Evolutionary conservation across 2,888 invertebrate species (phyloP).

Genomic region (Liodrosophila aerea): DNA sequence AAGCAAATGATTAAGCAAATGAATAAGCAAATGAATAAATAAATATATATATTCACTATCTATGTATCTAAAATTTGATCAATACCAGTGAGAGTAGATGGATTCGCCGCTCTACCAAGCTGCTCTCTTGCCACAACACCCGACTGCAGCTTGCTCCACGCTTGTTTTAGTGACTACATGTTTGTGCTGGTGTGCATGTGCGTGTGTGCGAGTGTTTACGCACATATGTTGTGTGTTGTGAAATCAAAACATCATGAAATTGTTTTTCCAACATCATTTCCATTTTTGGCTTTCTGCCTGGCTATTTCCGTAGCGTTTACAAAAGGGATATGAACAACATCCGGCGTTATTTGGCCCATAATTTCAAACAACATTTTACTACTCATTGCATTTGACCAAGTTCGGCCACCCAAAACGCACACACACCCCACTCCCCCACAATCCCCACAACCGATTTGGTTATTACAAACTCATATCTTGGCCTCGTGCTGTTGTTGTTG

Average conservation of each 20-base stretch:
- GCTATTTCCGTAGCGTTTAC: slow-evolving; percentile 79
- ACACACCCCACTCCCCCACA: background rate
- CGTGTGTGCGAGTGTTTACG: slow-evolving; percentile 41
- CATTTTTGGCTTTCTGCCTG: slow-evolving; percentile 40
- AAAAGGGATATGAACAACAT: slow-evolving; percentile 80
- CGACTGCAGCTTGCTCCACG: background rate
- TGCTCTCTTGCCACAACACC: too few species aligned
- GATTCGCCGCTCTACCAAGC: too few species aligned
- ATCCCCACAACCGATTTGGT: slow-evolving; percentile 59
- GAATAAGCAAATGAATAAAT: too few species aligned
- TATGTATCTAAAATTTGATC: too few species aligned
- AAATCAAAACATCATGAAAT: slow-evolving; percentile 76
- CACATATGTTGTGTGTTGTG: slow-evolving; percentile 63
- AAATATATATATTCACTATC: too few species aligned
- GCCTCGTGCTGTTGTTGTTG: slow-evolving; percentile 38
- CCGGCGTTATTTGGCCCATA: slow-evolving; percentile 71
- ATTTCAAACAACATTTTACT: slow-evolving; percentile 76
- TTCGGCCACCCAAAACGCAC: background rate
- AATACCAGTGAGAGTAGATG: too few species aligned
- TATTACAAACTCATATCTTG: slow-evolving; percentile 78
- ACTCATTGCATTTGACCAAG: slow-evolving; percentile 76
- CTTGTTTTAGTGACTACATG: background rate
- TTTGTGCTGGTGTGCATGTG: slow-evolving; percentile 10
- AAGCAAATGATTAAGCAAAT: too few species aligned
- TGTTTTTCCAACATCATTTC: slow-evolving; percentile 74